Evolutionary conservation across 2,797 vertebrate genomes (phyloP), one percentile per base, ranked within the genome.

Genomic region (Eptatretus atami): DNA sequence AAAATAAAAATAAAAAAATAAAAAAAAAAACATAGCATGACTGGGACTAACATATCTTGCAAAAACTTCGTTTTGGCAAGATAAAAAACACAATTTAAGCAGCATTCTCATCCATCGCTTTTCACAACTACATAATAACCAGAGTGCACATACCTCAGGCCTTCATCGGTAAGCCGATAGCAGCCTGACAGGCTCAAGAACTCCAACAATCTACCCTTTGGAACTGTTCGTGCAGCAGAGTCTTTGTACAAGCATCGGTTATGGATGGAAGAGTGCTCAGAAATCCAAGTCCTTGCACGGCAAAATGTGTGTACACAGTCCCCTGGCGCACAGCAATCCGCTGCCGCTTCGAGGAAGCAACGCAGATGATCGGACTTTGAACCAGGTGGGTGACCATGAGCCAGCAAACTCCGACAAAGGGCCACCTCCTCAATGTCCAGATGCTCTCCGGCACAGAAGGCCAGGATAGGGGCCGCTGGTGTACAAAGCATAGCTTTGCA

Each of bases 171-270:
- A 75, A 98, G 76, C 76, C 86, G 83, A 68, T 82, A 90, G 75
- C 92, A 96, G 73, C 92, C 92, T 57, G 92, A 98, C 65, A 98
- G 77, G 70, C 90, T 95, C 76, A 98, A 85, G 72, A 95, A 87
- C 66, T 75, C 78, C 73, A 98, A 79, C 11, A 77, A 72, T 69
- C 87, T 61, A 25, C 57, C 57, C 24, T 9, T 61, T 25, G 24
- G 57, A n/a, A 61, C 57, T n/a, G 24, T n/a, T n/a, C 12, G 15
- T 61, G 57, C 9, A 25, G 24, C 15, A 10, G 57, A 61, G 9
- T 12, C 15, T 44, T 44, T 44, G 31, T 8, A 44, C 31, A 44
- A 44, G 31, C 31, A 44, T 44, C 31, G 31, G 31, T 44, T 44
- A 44, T 44, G 31, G 31, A 44, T 44, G 31, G 31, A 44, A 44